These are phyloP conservation scores for Helogale parvula DNA, from an alignment of 2,113 vertebrate genomes.

Conservation along the genomic window DNA sequence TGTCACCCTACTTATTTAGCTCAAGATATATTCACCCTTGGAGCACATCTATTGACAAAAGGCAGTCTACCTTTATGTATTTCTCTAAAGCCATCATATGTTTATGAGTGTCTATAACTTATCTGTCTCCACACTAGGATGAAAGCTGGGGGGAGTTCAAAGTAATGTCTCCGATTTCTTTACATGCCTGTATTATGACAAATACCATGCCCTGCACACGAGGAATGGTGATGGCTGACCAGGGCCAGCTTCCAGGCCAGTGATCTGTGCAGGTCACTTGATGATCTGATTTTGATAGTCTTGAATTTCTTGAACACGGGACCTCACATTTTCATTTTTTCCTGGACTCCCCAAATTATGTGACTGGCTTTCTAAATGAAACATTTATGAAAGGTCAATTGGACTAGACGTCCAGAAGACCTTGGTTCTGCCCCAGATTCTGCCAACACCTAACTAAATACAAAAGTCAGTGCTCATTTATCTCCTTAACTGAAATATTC, in stretches of 20 bases:
- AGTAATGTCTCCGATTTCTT: not conserved
- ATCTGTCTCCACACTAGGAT: not conserved
- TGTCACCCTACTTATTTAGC: not conserved
- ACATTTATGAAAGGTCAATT: not conserved
- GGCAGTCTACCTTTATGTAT: not conserved
- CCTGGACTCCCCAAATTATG: not conserved
- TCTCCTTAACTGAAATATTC: not conserved
- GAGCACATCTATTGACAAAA: not conserved
- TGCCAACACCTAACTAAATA: not conserved
- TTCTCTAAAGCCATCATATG: not conserved
- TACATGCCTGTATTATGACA: not conserved
- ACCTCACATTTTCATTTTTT: not conserved
- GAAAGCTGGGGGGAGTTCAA: not conserved
- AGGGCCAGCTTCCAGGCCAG: not conserved
- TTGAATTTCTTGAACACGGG: not conserved
- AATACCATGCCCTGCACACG: not conserved
- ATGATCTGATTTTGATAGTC: not conserved
- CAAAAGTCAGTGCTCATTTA: not conserved
- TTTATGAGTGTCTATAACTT: not conserved
- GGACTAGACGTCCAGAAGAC: not conserved
- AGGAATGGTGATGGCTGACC: not conserved
- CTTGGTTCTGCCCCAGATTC: not conserved
- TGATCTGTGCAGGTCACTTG: not conserved
- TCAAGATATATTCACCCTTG: not conserved
- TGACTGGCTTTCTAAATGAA: not conserved